phyloP scores from a whole-genome alignment of 2,797 vertebrate species.

The Sebastes wilsoni region DNA sequence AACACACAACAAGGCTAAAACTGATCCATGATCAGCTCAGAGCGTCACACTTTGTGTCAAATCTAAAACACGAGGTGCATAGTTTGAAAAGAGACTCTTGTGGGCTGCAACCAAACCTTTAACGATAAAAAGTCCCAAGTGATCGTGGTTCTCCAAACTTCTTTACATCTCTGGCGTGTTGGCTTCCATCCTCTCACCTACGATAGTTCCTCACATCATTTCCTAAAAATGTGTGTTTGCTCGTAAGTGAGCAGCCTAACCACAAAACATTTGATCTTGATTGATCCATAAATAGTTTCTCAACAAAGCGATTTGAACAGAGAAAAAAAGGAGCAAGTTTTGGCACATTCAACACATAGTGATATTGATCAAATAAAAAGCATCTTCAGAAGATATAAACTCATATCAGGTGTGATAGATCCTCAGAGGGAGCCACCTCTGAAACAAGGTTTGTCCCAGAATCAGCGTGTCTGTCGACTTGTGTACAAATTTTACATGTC shows the following conservation, averaged over 20 bases:
- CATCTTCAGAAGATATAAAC: slow-evolving; percentile 18
- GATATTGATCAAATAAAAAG: not conserved
- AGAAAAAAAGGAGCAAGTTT: not conserved
- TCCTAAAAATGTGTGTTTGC: not conserved
- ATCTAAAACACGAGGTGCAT: slow-evolving; percentile 9
- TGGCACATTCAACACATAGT: slow-evolving; percentile 24
- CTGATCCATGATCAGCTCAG: not conserved
- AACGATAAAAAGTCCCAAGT: not conserved
- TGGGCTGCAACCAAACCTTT: slow-evolving; percentile 2
- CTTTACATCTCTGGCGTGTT: not conserved
- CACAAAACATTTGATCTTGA: not conserved
- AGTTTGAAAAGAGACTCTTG: not conserved
- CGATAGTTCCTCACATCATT: not conserved
- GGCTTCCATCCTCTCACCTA: not conserved
- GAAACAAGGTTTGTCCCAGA: not conserved
- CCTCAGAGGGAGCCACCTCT: not conserved
- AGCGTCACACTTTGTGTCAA: not conserved
- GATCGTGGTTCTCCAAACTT: not conserved
- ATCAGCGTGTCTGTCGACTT: not conserved
- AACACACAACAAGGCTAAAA: not conserved
- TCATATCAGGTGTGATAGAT: not conserved
- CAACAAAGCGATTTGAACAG: not conserved
- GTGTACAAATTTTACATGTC: slow-evolving; percentile 41
- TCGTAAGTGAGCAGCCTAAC: slow-evolving; percentile 18
- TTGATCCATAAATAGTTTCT: not conserved